A percentile compares a stretch with the other conserved stretches of the same genome.
phyloP scores from a whole-genome alignment of 2,888 invertebrate genomes.

The Eucriotettix oculatus region DNA sequence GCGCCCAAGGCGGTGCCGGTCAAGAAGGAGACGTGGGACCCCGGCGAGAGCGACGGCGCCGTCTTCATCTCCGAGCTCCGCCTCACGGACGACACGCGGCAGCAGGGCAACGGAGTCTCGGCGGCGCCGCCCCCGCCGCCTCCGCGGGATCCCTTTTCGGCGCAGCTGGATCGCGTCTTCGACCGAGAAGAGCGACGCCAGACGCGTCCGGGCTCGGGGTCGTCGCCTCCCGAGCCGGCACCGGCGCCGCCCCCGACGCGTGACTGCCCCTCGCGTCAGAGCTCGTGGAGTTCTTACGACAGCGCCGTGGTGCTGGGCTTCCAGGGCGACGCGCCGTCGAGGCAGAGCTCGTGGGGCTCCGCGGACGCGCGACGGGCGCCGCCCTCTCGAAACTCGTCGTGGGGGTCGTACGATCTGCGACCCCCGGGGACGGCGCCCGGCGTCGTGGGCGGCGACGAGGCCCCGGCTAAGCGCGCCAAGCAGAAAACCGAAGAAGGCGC shows the following conservation, averaged over 20 bases:
- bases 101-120: not conserved
- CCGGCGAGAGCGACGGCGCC: conserved; percentile 31
- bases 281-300: conserved; percentile 63
- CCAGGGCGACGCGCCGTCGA: conserved; percentile 36
- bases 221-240: conserved; percentile 22
- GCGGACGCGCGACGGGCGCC: conserved; percentile 33
- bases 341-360: conserved; percentile 74
- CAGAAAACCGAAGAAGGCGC: conserved; percentile 45
- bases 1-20: conserved; percentile 23
- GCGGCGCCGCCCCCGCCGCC: conserved; percentile 15
- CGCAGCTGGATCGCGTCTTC: conserved; percentile 51
- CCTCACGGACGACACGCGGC: not conserved
- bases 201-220: conserved; percentile 15
- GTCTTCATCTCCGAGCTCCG: conserved; percentile 10
- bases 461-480: conserved; percentile 46
- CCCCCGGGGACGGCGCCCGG: conserved; percentile 17
- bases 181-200: conserved; percentile 44
- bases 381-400: conserved; percentile 51
- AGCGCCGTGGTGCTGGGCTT: conserved; percentile 51
- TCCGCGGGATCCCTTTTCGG: conserved; percentile 50
- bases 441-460: conserved; percentile 25
- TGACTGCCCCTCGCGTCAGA: conserved; percentile 46
- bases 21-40: conserved; percentile 50
- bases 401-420: conserved; percentile 52
- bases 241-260: conserved; percentile 20